A percentile compares a stretch with the other conserved stretches of the same genome.
Conservation (phyloP, 2,888 invertebrate genomes). For the Pseudolycoriella hygida region DNA sequence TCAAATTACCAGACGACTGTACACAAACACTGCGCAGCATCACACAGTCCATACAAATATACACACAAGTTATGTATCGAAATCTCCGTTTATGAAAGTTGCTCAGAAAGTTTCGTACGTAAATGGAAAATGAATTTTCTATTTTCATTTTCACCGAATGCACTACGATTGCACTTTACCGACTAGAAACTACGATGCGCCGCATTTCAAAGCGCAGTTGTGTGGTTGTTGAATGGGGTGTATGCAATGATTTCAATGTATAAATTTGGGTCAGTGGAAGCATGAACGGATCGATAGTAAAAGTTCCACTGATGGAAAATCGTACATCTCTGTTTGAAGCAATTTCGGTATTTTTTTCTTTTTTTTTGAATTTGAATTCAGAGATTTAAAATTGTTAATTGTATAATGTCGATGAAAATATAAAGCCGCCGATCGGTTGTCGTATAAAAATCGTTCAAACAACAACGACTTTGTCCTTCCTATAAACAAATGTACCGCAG, state of each 20-base stretch:
- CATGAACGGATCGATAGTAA: conserved; percentile 1
- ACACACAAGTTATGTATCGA: too few species aligned
- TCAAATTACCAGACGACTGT: too few species aligned
- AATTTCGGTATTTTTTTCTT: background rate
- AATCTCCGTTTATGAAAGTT: too few species aligned
- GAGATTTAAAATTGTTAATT: too few species aligned
- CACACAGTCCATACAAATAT: too few species aligned
- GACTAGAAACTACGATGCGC: conserved; percentile 4
- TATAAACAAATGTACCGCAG: background rate
- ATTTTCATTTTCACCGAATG: conserved; percentile 4
- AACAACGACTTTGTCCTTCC: too few species aligned
- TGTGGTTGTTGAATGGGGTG: background rate
- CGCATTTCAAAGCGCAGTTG: conserved; percentile 6
- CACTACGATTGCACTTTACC: background rate
- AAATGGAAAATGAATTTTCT: conserved; percentile 2
- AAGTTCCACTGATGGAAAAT: background rate
- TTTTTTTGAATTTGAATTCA: background rate
- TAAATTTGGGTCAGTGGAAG: conserved; percentile 13
- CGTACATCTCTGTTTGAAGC: too few species aligned
- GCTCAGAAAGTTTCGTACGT: background rate
- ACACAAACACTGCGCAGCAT: too few species aligned
- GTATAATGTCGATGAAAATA: too few species aligned
- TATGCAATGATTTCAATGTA: background rate
- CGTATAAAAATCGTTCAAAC: too few species aligned
- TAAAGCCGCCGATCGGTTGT: too few species aligned